These are phyloP conservation scores for Aphidius colemani DNA, from an alignment of 2,888 invertebrate genomes.

Conservation along the genomic window DNA sequence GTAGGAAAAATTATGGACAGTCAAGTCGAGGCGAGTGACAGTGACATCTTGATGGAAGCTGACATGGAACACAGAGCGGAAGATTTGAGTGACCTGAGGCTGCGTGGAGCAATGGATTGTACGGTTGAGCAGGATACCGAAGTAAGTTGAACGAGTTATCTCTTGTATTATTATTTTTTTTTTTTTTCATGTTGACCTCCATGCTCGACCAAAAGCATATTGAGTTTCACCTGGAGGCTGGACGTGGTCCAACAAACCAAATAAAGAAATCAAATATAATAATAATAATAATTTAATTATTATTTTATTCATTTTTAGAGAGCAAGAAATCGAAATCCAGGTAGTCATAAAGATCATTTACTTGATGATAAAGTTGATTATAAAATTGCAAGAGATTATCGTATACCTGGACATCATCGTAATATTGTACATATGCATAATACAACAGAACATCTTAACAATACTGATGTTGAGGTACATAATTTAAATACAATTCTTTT, in stretches of 20 bases:
- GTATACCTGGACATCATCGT: conserved; percentile 49
- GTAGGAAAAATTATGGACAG: conserved; percentile 22
- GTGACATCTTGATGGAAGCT: conserved; percentile 24
- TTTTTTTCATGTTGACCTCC: conserved; percentile 5
- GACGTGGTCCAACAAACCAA: too few species aligned
- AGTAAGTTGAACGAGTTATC: conserved; percentile 28
- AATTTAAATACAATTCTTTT: conserved; percentile 12
- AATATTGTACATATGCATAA: conserved; percentile 52
- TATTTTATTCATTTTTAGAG: conserved; percentile 24
- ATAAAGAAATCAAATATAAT: too few species aligned
- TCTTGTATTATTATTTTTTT: conserved; percentile 8
- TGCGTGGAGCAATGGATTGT: conserved; percentile 32
- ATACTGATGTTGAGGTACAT: conserved; percentile 55
- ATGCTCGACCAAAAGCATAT: too few species aligned
- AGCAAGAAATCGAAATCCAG: conserved; percentile 49
- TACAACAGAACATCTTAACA: conserved; percentile 53
- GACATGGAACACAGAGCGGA: conserved; percentile 24
- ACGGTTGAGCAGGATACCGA: conserved; percentile 35
- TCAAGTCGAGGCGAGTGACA: conserved; percentile 25
- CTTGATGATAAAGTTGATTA: conserved; percentile 52
- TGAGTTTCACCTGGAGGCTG: too few species aligned
- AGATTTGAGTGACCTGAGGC: conserved; percentile 18
- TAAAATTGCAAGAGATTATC: conserved; percentile 52
- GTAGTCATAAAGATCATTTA: conserved; percentile 49
- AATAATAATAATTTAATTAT: neutral